Evolutionary conservation across 2,888 invertebrate species (phyloP), one percentile per base, ranked within the genome.

Genomic region (Plebejus melissa): DNA sequence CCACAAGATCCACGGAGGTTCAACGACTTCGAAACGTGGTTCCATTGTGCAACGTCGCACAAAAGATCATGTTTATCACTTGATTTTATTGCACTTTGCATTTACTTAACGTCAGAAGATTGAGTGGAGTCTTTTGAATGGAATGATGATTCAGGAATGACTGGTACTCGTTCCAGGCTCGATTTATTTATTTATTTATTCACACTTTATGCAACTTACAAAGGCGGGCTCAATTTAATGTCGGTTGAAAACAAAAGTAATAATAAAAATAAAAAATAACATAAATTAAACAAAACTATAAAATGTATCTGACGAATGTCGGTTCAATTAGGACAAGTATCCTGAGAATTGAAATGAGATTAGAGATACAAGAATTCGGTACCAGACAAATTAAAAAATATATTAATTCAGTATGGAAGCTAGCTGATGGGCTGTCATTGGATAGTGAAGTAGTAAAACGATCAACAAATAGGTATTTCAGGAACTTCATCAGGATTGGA

Each of bases 41-140:
- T 50, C 50, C 72, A 72, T 72, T 72, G 72, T 72, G n/a, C 41
- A 70, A 54, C 50, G 50, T 50, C 32, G 54, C 72, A 54, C 22
- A n/a, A 41, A 41, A 70, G 7, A 36, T 32, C 65, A 36, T 65
- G 32, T 65, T 65, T 28, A 60, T 60, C 65, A 16, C 32, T 65
- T 65, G 32, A 13, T 32, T 65, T 65, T 65, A 65, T 65, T 65
- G 65, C 32, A 65, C 5, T 32, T 65, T 32, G 65, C 32, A 65
- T 65, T 65, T 36, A 60, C 58, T 58, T 58, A 58, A 58, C 28
- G 60, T 11, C 60, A 28, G 11, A 65, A 65, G 32, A 65, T 60
- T 60, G 28, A 65, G 65, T 32, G 32, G 5, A 65, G 16, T 32
- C 13, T 65, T 65, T 65, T 65, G 65, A 65, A 65, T 36, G 32